phyloP scores from a whole-genome alignment of 2,113 vertebrate genomes.

The Hypanus sabinus region DNA sequence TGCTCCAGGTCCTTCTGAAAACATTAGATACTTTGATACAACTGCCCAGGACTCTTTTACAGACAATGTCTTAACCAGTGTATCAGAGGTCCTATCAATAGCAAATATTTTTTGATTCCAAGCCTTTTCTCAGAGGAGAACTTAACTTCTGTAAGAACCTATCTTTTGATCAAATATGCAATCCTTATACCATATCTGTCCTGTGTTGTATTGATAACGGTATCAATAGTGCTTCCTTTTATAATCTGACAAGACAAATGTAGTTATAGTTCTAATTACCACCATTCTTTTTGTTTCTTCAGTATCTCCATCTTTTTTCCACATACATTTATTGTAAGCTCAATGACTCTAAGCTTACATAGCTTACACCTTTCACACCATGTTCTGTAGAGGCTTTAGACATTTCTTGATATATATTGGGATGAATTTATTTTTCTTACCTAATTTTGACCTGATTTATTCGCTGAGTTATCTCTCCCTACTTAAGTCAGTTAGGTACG shows the following conservation, averaged over 20 bases:
- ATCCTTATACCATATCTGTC: no score
- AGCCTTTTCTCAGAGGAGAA: not conserved
- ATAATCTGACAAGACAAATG: not conserved
- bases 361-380: not conserved
- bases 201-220: not conserved
- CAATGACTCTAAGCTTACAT: not conserved
- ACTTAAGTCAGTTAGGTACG: not conserved
- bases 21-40: not conserved
- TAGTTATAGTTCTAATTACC: not conserved
- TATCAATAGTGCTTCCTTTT: not conserved
- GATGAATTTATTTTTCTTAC: not conserved
- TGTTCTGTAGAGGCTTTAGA: not conserved
- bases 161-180: not conserved
- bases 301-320: no score
- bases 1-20: not conserved
- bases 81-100: not conserved
- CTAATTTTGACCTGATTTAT: not conserved
- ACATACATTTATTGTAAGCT: not conserved
- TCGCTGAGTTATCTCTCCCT: not conserved
- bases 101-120: not conserved
- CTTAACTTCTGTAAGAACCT: not conserved
- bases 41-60: not conserved
- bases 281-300: not conserved
- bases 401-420: not conserved
- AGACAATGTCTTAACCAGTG: not conserved